Evolutionary conservation across 2,888 invertebrate species (phyloP).

Genomic region (Plusia festucae): DNA sequence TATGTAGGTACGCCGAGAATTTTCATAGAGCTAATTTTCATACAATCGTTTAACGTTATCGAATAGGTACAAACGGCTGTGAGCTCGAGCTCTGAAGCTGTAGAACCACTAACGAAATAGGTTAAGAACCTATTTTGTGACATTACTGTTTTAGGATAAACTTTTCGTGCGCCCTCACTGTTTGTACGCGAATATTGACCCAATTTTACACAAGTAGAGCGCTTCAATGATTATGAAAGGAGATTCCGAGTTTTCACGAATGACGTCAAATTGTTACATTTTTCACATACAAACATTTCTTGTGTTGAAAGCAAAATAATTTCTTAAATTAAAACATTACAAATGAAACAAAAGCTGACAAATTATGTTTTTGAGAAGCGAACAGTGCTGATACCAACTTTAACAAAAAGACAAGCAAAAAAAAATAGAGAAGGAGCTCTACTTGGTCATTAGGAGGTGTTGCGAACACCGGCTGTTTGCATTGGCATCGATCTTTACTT

Average conservation of each 20-base stretch:
- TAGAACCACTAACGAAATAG: slow-evolving; percentile 59
- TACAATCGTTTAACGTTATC: slow-evolving; percentile 55
- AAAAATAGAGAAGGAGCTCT: slow-evolving; percentile 28
- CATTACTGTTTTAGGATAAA: slow-evolving; percentile 64
- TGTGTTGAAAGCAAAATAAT: slow-evolving; percentile 5
- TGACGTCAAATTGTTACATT: slow-evolving; percentile 23
- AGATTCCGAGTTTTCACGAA: slow-evolving; percentile 22
- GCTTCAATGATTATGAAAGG: slow-evolving; percentile 47
- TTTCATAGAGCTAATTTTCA: slow-evolving; percentile 38
- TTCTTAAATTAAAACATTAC: slow-evolving; percentile 2
- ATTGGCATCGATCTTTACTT: slow-evolving; percentile 58
- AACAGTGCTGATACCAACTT: slow-evolving; percentile 5
- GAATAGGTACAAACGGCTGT: slow-evolving; percentile 50
- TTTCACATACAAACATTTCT: slow-evolving; percentile 6
- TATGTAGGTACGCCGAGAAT: slow-evolving; percentile 8
- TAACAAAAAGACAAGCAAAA: slow-evolving; percentile 18
- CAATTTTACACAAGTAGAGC: slow-evolving; percentile 57
- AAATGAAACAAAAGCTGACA: not conserved
- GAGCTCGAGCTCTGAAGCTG: slow-evolving; percentile 43
- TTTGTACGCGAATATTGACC: slow-evolving; percentile 65
- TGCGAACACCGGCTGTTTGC: slow-evolving; percentile 25
- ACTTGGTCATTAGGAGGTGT: slow-evolving; percentile 12
- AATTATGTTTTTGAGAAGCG: not conserved
- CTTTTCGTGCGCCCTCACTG: slow-evolving; percentile 57
- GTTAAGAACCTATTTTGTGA: slow-evolving; percentile 61